phyloP scores from a whole-genome alignment of 2,888 invertebrate species.

The Heteropelma amictum region DNA sequence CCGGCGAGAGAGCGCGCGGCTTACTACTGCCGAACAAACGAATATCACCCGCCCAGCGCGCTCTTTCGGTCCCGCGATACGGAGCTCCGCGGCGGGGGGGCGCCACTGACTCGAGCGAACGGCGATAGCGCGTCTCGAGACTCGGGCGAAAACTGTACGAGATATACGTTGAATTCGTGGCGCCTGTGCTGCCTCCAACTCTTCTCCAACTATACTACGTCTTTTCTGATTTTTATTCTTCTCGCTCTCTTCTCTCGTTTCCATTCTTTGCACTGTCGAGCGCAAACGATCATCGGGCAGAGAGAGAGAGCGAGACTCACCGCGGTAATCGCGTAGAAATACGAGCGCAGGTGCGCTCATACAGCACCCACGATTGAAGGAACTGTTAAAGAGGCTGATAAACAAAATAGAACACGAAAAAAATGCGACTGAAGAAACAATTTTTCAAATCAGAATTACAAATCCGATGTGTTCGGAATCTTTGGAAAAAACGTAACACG shows the following conservation, averaged over 20 bases:
- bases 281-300: constrained; percentile 19
- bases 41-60: constrained; percentile 19
- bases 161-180: constrained; percentile 70
- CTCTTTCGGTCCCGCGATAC: background rate
- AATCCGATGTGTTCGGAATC: too few relatives aligned
- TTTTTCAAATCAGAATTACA: too few relatives aligned
- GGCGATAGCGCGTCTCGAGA: constrained; percentile 46
- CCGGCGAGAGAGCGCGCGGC: constrained; percentile 75
- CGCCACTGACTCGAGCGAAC: constrained; percentile 25
- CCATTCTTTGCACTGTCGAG: constrained; percentile 5
- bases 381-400: background rate
- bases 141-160: constrained; percentile 60
- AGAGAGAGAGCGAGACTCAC: constrained; percentile 13
- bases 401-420: background rate
- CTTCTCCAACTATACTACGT: background rate
- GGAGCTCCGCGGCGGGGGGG: constrained; percentile 6
- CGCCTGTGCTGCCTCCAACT: constrained; percentile 60
- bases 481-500: too few relatives aligned
- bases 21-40: constrained; percentile 65
- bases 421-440: too few relatives aligned
- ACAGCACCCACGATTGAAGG: constrained; percentile 4
- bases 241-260: background rate
- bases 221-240: constrained; percentile 4
- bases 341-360: constrained; percentile 12
- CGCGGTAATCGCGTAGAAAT: constrained; percentile 38